A percentile compares a stretch with the other conserved stretches of the same genome.
Conservation (phyloP, 2,888 invertebrate genomes). For the Leptopilina syphax region DNA sequence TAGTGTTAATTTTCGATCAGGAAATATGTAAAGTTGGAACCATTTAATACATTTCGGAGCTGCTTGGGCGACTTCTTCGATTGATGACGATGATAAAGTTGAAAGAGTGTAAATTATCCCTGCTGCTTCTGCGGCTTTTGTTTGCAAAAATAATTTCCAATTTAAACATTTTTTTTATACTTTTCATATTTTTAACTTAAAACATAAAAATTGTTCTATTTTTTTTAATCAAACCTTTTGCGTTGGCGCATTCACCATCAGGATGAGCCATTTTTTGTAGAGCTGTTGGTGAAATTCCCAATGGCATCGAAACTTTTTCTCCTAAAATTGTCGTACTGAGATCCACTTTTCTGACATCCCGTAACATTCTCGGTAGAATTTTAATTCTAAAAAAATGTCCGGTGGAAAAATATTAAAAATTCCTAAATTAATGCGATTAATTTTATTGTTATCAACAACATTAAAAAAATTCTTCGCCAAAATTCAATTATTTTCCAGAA, state of each 20-base stretch:
- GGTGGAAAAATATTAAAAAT: no score
- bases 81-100: slow-evolving; percentile 90
- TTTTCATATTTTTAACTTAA: background rate
- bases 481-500: no score
- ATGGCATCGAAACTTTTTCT: slow-evolving; percentile 82
- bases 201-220: background rate
- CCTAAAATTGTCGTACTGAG: slow-evolving; percentile 83
- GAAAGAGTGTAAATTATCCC: slow-evolving; percentile 90
- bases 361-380: slow-evolving; percentile 88
- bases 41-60: slow-evolving; percentile 88
- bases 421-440: no score
- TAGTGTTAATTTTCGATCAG: slow-evolving; percentile 85
- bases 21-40: slow-evolving; percentile 96
- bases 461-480: no score
- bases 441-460: no score
- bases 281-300: slow-evolving; percentile 92
- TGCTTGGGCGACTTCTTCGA: slow-evolving; percentile 90
- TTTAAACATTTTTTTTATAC: background rate
- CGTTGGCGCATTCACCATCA: slow-evolving; percentile 91
- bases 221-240: no score
- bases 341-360: slow-evolving; percentile 84
- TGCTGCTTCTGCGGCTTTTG: slow-evolving; percentile 85
- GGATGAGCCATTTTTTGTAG: slow-evolving; percentile 95
- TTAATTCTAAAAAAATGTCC: slow-evolving; percentile 79
- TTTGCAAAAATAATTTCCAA: slow-evolving; percentile 51